These are phyloP conservation scores for Brenthis hecate DNA, from an alignment of 2,888 invertebrate genomes.

Conservation along the genomic window DNA sequence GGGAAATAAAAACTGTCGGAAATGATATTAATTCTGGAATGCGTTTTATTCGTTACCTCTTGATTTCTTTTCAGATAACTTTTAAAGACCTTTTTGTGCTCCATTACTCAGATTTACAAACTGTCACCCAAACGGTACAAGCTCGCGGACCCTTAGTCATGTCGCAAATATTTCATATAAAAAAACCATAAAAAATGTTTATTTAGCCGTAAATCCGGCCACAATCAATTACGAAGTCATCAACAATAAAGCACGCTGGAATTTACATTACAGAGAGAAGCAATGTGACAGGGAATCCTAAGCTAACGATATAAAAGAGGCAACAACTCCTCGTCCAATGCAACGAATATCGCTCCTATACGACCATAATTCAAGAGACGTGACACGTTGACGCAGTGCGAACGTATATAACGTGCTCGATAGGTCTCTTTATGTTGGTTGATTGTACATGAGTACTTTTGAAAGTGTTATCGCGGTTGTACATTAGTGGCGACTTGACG, in stretches of 20 bases:
- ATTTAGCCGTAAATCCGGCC: constrained; percentile 55
- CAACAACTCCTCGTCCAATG: constrained; percentile 65
- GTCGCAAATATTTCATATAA: constrained; percentile 46
- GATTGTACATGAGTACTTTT: constrained; percentile 68
- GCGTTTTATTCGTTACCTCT: constrained; percentile 33
- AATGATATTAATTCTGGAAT: constrained; percentile 34
- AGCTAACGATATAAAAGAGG: constrained; percentile 70
- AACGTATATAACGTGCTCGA: constrained; percentile 35
- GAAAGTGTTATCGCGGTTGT: constrained; percentile 76
- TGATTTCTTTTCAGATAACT: constrained; percentile 33
- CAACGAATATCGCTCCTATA: constrained; percentile 51
- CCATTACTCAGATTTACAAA: constrained; percentile 39
- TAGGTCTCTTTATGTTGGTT: constrained; percentile 52
- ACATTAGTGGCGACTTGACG: constrained; percentile 79
- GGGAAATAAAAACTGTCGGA: constrained; percentile 27
- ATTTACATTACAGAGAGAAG: constrained; percentile 67
- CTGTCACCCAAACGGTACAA: constrained; percentile 37
- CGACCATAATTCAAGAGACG: constrained; percentile 41
- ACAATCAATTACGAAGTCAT: constrained; percentile 68
- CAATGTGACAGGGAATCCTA: constrained; percentile 66
- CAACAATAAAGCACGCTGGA: constrained; percentile 70
- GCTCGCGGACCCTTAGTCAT: constrained; percentile 40
- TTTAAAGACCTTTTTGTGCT: constrained; percentile 33
- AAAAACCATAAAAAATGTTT: constrained; percentile 44
- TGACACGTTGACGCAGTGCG: constrained; percentile 37